Conservation (phyloP, 2,113 vertebrate genomes). For the Erpornis zantholeuca region DNA sequence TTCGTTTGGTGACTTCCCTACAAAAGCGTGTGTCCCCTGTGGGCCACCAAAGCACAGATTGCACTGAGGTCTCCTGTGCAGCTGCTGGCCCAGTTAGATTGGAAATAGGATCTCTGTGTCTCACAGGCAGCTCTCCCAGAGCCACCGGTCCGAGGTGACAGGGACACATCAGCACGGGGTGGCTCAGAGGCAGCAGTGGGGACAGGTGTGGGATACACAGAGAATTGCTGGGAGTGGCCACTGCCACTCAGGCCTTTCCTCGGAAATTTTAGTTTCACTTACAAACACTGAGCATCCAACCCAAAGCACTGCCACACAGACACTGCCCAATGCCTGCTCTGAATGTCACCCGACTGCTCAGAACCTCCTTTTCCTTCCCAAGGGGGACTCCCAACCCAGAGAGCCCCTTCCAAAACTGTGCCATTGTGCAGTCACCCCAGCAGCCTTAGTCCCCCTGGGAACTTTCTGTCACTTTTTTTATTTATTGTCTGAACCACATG, state of each 20-base stretch:
- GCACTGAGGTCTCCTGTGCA: not conserved
- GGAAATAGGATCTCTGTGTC: not conserved
- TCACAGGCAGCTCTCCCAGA: not conserved
- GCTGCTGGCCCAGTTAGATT: not conserved
- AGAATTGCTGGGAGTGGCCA: not conserved
- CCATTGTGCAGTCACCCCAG: not conserved
- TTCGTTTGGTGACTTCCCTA: not conserved
- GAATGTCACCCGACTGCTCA: fast-evolving
- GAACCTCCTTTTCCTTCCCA: not conserved
- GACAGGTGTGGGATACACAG: not conserved
- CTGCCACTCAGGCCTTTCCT: not conserved
- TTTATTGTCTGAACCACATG: not conserved
- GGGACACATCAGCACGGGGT: fast-evolving
- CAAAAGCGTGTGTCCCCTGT: not conserved
- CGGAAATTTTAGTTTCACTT: not conserved
- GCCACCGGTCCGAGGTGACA: fast-evolving
- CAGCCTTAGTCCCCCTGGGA: not conserved
- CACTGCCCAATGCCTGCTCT: not conserved
- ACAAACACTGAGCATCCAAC: not conserved
- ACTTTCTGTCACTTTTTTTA: not conserved
- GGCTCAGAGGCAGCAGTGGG: not conserved
- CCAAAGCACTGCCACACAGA: not conserved
- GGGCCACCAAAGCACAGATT: not conserved
- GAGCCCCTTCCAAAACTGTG: not conserved
- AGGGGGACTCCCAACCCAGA: not conserved